These are phyloP conservation scores for Oryzias javanicus DNA, from an alignment of 2,113 vertebrate species.

Conservation along the genomic window DNA sequence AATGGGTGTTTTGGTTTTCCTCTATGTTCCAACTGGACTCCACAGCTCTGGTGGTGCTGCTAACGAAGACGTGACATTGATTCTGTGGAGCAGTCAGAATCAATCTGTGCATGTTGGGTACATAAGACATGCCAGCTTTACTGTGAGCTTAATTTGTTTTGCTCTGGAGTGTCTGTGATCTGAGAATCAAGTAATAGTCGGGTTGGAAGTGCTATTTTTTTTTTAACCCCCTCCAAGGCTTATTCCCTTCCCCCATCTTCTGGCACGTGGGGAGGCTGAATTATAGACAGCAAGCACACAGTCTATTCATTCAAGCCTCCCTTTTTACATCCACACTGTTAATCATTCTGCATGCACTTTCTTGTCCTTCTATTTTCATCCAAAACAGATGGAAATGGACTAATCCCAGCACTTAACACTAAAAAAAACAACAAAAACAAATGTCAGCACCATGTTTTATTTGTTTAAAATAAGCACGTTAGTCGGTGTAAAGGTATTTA, in stretches of 20 bases:
- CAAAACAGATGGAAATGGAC: constrained; percentile 35
- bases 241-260: constrained; percentile 36
- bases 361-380: constrained; percentile 61
- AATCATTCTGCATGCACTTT: constrained; percentile 61
- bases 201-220: constrained; percentile 36
- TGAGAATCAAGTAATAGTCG: constrained; percentile 56
- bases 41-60: neutral
- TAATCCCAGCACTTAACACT: constrained; percentile 27
- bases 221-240: constrained; percentile 36
- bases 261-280: constrained; percentile 56
- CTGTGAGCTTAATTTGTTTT: constrained; percentile 27
- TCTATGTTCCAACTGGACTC: neutral
- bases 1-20: constrained; percentile 12
- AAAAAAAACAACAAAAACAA: constrained; percentile 14
- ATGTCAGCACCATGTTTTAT: constrained; percentile 31
- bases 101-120: constrained; percentile 9
- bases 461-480: constrained; percentile 47
- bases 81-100: constrained; percentile 23
- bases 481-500: constrained; percentile 24
- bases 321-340: constrained; percentile 48
- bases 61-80: constrained; percentile 7
- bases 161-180: constrained; percentile 34
- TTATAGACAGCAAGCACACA: constrained; percentile 54
- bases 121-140: constrained; percentile 11
- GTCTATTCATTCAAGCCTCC: constrained; percentile 48